These are phyloP conservation scores for Synergus gifuensis DNA, from an alignment of 2,888 invertebrate genomes.

Conservation along the genomic window DNA sequence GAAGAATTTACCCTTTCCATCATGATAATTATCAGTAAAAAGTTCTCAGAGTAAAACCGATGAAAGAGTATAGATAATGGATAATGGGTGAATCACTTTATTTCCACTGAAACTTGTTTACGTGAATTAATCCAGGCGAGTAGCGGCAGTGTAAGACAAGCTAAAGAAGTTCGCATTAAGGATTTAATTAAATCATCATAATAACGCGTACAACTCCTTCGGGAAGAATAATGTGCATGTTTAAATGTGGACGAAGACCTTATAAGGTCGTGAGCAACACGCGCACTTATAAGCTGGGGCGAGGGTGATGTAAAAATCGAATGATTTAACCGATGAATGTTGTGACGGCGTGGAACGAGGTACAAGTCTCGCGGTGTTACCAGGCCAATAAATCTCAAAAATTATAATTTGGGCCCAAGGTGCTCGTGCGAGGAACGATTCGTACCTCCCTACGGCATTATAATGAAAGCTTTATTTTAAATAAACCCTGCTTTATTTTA, in stretches of 20 bases:
- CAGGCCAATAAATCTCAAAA: slow-evolving; percentile 62
- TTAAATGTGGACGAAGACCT: slow-evolving; percentile 56
- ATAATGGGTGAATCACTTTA: not conserved
- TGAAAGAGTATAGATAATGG: slow-evolving; percentile 4
- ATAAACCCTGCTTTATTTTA: slow-evolving; percentile 2
- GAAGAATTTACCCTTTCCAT: not conserved
- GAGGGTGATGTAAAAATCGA: slow-evolving; percentile 62
- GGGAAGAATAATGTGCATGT: slow-evolving; percentile 64
- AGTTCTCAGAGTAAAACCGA: not conserved
- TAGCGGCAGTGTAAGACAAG: slow-evolving; percentile 11
- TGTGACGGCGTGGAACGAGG: slow-evolving; percentile 62
- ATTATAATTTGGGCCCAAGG: slow-evolving; percentile 31
- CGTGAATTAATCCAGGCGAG: not conserved
- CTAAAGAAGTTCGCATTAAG: slow-evolving; percentile 53
- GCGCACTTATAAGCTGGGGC: slow-evolving; percentile 44
- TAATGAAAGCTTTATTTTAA: too few relatives aligned
- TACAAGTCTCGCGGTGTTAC: slow-evolving; percentile 63
- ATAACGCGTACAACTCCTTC: slow-evolving; percentile 62
- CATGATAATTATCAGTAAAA: not conserved
- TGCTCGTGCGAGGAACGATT: slow-evolving; percentile 32
- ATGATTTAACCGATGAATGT: slow-evolving; percentile 67
- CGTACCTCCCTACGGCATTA: not conserved
- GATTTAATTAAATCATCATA: slow-evolving; percentile 66
- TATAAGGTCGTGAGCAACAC: slow-evolving; percentile 33
- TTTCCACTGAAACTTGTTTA: not conserved